Evolutionary conservation across 2,888 invertebrate species (phyloP), one percentile per base, ranked within the genome.

Genomic region (Ypsolopha sequella): DNA sequence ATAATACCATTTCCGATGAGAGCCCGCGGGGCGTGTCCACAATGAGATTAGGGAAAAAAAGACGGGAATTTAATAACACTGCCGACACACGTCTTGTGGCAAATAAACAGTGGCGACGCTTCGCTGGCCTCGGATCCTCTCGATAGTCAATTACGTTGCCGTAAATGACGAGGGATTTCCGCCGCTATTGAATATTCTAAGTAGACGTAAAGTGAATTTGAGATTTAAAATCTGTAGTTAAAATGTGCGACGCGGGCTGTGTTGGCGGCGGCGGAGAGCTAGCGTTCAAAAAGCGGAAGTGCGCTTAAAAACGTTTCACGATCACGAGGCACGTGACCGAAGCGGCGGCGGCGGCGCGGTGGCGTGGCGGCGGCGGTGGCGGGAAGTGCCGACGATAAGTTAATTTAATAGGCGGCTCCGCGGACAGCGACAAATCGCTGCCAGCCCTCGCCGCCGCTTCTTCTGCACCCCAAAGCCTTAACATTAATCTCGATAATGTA

Each of bases 1-100:
- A 78, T 84, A 82, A 82, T 81, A 76, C 76, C 66, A 81, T 82
- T 82, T 80, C 80, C 81, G 79, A 79, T 77, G 79, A 72, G 70
- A 70, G 68, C 76, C 79, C 76, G 73, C 73, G 73, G 77, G 73
- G 69, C 70, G 73, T 68, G 69, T 68, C 72, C 70, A 73, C 73
- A 73, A 75, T 73, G 68, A 72, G 73, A 79, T 80, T 78, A 79
- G 70, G 77, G 76, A 33, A 70, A 77, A 74, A 74, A 73, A 74
- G 68, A 73, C 73, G 76, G 66, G 73, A 74, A 75, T 76, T 75
- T 78, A 78, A 79, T 80, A 81, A 80, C 76, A 75, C 65, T 65
- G 64, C 67, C 65, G 69, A 71, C 73, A 75, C 69, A 76, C 66
- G 70, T 70, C 71, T 66, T 60, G 60, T 60, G 63, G 61, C 66